Conservation (phyloP, 2,888 invertebrate genomes). For the Pandemis heparana region DNA sequence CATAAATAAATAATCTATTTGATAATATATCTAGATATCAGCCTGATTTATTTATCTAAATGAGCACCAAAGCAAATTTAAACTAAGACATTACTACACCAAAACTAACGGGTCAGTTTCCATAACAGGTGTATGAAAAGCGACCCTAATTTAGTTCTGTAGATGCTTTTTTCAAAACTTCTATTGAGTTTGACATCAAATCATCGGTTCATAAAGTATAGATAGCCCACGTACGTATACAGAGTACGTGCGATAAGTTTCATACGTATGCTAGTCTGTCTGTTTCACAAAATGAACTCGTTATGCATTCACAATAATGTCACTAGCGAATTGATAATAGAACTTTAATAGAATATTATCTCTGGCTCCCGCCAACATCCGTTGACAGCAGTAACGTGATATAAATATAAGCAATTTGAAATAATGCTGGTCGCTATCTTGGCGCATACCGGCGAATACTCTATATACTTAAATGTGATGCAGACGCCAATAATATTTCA, state of each 20-base stretch:
- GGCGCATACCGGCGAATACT: not conserved
- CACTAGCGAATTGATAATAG: slow-evolving; percentile 40
- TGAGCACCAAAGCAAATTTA: too few relatives aligned
- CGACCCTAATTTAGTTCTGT: too few relatives aligned
- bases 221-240: slow-evolving; percentile 33
- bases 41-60: too few relatives aligned
- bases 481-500: not conserved
- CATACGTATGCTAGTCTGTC: not conserved
- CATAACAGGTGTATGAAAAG: too few relatives aligned
- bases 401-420: slow-evolving; percentile 51
- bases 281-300: slow-evolving; percentile 14
- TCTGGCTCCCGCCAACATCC: slow-evolving; percentile 63
- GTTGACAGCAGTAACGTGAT: slow-evolving; percentile 51
- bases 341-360: slow-evolving; percentile 54
- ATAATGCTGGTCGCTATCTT: not conserved
- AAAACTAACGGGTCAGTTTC: too few relatives aligned
- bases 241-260: slow-evolving; percentile 33
- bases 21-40: too few relatives aligned
- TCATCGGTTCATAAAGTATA: slow-evolving; percentile 3
- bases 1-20: too few relatives aligned
- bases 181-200: not conserved
- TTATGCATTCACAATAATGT: slow-evolving; percentile 49
- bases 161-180: not conserved
- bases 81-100: too few relatives aligned
- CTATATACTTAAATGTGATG: not conserved